Evolutionary conservation across 2,888 invertebrate genomes (phyloP).

Genomic region (Onthophagus sagittarius): DNA sequence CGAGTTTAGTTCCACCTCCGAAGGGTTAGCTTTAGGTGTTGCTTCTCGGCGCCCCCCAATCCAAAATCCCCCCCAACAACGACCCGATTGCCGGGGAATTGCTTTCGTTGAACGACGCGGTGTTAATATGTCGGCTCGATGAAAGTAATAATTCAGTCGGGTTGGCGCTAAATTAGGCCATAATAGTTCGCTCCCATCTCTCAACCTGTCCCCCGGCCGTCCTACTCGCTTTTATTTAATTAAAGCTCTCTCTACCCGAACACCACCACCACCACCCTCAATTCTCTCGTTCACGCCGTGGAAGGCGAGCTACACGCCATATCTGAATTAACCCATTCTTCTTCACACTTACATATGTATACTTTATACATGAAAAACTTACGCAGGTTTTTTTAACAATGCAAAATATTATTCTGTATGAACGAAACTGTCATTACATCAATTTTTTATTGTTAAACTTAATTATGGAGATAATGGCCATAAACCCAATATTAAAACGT

Average conservation of each 20-base stretch:
- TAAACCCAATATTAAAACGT: neutral
- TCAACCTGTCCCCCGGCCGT: slow-evolving; percentile 3
- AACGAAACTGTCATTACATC: too few relatives aligned
- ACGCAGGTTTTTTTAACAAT: neutral
- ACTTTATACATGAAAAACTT: neutral
- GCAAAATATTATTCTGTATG: too few relatives aligned
- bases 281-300: neutral
- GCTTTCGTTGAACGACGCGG: neutral
- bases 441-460: too few relatives aligned
- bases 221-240: slow-evolving; percentile 11
- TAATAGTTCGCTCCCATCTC: slow-evolving; percentile 9
- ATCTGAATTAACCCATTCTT: neutral
- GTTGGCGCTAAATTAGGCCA: slow-evolving; percentile 5
- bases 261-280: slow-evolving; percentile 2
- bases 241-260: neutral
- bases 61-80: too few relatives aligned
- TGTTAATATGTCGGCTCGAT: slow-evolving; percentile 6
- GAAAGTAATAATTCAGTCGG: slow-evolving; percentile 12
- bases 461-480: too few relatives aligned
- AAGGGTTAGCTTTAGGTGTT: slow-evolving; percentile 23
- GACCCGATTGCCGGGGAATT: neutral
- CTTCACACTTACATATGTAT: neutral
- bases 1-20: neutral
- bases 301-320: neutral
- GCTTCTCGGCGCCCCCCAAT: slow-evolving; percentile 14